Percentiles rank a stretch among this genome's conserved stretches.
Conservation (phyloP, 2,888 invertebrate species). For the Tetragonisca angustula region DNA sequence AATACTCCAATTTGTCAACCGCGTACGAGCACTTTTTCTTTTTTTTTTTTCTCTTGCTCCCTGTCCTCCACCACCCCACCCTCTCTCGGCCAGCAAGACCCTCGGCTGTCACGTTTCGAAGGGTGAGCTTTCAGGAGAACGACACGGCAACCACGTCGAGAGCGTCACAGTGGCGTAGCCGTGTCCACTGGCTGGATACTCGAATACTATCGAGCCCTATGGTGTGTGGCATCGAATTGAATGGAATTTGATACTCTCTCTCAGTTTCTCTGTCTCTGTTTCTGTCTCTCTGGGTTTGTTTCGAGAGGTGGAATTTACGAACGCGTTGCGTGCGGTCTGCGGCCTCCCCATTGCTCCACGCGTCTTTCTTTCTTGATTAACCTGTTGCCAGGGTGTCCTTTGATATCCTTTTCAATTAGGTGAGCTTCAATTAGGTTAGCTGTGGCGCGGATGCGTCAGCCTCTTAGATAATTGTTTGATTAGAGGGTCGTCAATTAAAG, state of each 20-base stretch:
- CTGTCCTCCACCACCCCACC: too few relatives aligned
- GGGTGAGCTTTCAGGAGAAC: slow-evolving; percentile 51
- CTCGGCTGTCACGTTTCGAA: slow-evolving; percentile 61
- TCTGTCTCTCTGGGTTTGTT: not conserved
- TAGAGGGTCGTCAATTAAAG: not conserved
- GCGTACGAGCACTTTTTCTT: slow-evolving; percentile 68
- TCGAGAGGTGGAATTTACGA: not conserved
- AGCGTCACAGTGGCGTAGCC: slow-evolving; percentile 34
- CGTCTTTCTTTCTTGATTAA: slow-evolving; percentile 1
- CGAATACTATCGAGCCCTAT: not conserved
- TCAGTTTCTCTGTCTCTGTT: too few relatives aligned
- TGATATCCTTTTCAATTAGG: not conserved
- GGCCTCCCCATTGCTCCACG: not conserved
- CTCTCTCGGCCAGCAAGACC: slow-evolving; percentile 45
- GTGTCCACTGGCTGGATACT: slow-evolving; percentile 2
- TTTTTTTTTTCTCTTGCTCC: too few relatives aligned
- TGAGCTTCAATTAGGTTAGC: too few relatives aligned
- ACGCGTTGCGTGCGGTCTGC: slow-evolving; percentile 5
- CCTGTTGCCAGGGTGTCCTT: slow-evolving; percentile 2
- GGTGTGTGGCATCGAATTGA: not conserved
- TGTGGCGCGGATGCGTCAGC: not conserved
- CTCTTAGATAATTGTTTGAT: not conserved
- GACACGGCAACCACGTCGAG: slow-evolving; percentile 29
- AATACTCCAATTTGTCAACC: slow-evolving; percentile 76
- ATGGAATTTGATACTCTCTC: slow-evolving; percentile 1